A percentile compares a stretch with the other conserved stretches of the same genome.
phyloP scores from a whole-genome alignment of 2,113 vertebrate genomes.

The Telmatochromis sp. region DNA sequence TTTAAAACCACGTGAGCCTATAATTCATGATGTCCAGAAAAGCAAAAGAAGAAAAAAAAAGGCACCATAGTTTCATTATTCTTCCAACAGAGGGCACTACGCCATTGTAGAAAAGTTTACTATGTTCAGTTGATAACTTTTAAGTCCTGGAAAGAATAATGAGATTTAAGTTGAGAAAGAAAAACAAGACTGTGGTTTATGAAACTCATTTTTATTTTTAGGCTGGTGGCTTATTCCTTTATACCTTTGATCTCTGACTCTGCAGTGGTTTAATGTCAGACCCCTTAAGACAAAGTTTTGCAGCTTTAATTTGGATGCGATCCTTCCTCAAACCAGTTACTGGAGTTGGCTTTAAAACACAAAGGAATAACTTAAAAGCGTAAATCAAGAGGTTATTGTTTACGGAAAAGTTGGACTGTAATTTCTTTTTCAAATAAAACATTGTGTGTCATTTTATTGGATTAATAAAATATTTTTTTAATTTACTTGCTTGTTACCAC shows the following conservation, averaged over 20 bases:
- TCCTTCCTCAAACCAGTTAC: background rate
- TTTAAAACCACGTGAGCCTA: background rate
- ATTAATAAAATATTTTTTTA: background rate
- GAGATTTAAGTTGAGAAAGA: background rate
- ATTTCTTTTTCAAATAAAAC: background rate
- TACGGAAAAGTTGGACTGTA: background rate
- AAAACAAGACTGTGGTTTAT: background rate
- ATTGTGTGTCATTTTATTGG: background rate
- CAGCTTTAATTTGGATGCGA: constrained; percentile 14
- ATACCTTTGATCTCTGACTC: background rate
- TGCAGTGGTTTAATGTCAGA: background rate
- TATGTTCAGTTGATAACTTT: background rate
- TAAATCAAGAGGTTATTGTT: background rate
- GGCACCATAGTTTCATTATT: background rate
- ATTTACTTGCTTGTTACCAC: background rate
- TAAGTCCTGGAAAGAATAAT: background rate
- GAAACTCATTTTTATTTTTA: background rate
- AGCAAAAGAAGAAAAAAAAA: background rate
- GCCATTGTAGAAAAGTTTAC: background rate
- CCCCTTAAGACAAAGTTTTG: background rate
- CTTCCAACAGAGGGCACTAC: constrained; percentile 29
- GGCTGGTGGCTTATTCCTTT: background rate
- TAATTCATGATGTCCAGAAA: background rate
- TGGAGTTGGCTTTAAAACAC: background rate
- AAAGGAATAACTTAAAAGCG: background rate